Evolutionary conservation across 1,140 invertebrate species (phyloP).

Genomic region (Ridgeia piscesae): DNA sequence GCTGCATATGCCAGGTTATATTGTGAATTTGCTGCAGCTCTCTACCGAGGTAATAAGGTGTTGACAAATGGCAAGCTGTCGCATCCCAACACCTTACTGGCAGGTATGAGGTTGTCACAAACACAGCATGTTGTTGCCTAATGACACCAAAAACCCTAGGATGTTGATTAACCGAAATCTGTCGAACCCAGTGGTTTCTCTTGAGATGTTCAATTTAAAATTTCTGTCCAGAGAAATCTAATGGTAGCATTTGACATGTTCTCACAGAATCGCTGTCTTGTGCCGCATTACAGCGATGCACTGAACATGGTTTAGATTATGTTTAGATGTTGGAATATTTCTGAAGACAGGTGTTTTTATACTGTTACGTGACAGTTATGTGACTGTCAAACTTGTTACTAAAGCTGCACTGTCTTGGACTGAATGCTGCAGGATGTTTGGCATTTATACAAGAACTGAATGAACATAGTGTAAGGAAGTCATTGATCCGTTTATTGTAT

Average conservation of each 20-base stretch:
- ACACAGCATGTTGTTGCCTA: neutral
- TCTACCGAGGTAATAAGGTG: neutral
- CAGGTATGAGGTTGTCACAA: neutral
- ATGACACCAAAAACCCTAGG: neutral
- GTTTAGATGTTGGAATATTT: neutral
- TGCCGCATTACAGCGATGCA: neutral
- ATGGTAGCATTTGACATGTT: neutral
- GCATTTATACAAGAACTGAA: neutral
- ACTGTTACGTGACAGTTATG: neutral
- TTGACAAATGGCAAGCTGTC: neutral
- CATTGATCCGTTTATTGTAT: neutral
- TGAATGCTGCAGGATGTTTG: neutral
- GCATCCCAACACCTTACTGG: neutral
- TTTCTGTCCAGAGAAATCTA: neutral
- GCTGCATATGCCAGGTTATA: neutral
- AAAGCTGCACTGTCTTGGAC: neutral
- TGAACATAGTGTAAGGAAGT: neutral
- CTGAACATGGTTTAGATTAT: neutral
- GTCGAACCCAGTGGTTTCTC: neutral
- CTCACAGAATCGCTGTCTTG: neutral
- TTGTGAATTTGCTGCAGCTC: neutral
- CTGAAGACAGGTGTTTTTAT: neutral
- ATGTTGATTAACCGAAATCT: neutral
- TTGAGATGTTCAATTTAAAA: neutral
- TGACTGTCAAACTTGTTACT: neutral